phyloP scores from a whole-genome alignment of 2,113 vertebrate species.

The Crotalus helleri region DNA sequence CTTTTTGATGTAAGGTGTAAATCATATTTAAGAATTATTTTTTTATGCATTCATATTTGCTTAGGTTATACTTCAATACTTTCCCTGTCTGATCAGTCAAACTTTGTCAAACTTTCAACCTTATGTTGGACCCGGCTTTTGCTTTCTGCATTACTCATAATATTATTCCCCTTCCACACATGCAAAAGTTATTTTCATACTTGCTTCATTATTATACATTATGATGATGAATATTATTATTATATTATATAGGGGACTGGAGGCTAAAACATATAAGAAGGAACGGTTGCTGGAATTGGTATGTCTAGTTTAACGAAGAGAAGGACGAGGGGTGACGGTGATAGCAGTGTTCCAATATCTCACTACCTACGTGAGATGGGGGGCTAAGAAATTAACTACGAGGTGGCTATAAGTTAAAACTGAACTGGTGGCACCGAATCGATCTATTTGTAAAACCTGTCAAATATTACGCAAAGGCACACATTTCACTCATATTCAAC shows the following conservation, averaged over 20 bases:
- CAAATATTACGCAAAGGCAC: not conserved
- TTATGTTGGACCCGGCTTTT: not conserved
- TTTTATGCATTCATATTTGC: not conserved
- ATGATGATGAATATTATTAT: not conserved
- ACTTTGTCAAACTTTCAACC: not conserved
- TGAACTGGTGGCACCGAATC: not conserved
- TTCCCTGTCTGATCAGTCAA: not conserved
- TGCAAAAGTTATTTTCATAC: not conserved
- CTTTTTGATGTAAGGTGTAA: not conserved
- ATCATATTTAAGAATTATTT: not conserved
- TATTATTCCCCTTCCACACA: not conserved
- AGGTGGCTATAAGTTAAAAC: not conserved
- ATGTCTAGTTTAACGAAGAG: no score
- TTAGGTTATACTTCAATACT: not conserved
- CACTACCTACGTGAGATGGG: not conserved
- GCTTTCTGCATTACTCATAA: not conserved
- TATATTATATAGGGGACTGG: not conserved
- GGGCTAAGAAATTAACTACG: not conserved
- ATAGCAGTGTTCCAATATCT: no score
- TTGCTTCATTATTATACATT: not conserved
- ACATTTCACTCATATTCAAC: not conserved
- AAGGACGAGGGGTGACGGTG: no score
- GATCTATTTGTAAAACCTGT: not conserved
- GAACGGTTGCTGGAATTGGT: no score
- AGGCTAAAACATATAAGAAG: no score